A percentile compares a stretch with the other conserved stretches of the same genome.
phyloP scores from a whole-genome alignment of 2,797 vertebrate genomes.

The Alectoris magna region DNA sequence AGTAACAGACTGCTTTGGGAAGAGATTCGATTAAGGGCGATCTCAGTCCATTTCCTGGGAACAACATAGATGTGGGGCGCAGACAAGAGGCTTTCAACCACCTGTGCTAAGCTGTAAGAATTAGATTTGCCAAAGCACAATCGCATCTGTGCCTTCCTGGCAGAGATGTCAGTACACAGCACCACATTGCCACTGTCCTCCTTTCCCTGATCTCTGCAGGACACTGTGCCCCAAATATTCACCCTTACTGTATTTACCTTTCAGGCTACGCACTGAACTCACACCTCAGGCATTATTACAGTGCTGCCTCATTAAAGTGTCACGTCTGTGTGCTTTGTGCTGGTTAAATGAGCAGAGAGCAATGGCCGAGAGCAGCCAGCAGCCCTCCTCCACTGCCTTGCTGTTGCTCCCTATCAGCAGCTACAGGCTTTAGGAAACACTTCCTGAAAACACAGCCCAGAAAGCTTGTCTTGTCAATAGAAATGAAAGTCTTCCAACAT shows the following conservation, averaged over 20 bases:
- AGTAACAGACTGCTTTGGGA: background rate
- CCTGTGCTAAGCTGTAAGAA: background rate
- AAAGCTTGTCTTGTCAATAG: background rate
- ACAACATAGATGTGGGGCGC: background rate
- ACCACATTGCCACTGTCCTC: no score
- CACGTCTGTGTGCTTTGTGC: background rate
- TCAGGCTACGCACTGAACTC: background rate
- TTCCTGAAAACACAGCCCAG: background rate
- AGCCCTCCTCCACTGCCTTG: background rate
- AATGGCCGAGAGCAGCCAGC: background rate
- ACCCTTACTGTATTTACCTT: background rate
- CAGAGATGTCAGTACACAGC: background rate
- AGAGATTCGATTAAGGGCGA: conserved; percentile 52
- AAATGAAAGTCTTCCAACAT: background rate
- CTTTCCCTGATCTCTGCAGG: background rate
- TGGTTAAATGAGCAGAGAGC: background rate
- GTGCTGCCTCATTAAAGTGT: background rate
- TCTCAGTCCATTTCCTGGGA: conserved; percentile 9
- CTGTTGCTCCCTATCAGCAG: background rate
- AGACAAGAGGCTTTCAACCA: background rate
- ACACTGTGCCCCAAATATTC: background rate
- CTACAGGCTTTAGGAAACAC: background rate
- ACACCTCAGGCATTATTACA: background rate
- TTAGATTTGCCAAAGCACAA: background rate
- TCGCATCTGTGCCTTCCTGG: background rate